Conservation (phyloP, 2,113 vertebrate genomes). For the Saguinus midas region DNA sequence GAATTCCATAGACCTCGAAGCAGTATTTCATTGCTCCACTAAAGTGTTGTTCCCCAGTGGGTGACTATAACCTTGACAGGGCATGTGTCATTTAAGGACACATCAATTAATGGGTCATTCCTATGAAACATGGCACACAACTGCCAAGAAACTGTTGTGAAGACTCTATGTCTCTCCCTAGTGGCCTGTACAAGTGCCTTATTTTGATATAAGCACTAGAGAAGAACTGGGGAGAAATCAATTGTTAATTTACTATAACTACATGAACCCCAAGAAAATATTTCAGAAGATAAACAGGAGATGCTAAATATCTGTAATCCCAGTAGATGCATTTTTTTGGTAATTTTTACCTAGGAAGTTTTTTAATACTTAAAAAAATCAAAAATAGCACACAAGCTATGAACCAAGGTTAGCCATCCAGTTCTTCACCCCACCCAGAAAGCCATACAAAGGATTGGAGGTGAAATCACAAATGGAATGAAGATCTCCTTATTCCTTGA, state of each 20-base stretch:
- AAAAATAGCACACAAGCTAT: neutral
- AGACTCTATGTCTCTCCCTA: conserved; percentile 60
- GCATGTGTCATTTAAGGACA: neutral
- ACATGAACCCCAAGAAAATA: neutral
- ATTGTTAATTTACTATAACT: neutral
- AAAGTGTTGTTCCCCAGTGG: neutral
- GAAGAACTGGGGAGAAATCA: neutral
- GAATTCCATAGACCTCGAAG: neutral
- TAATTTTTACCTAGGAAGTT: neutral
- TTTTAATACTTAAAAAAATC: neutral
- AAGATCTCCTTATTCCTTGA: neutral
- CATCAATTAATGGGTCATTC: neutral
- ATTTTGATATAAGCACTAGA: neutral
- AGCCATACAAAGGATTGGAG: neutral
- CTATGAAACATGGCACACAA: neutral
- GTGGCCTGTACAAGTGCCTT: neutral
- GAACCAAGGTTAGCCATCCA: neutral
- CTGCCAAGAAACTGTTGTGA: neutral
- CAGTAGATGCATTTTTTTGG: neutral
- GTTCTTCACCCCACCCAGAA: neutral
- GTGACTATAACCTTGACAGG: neutral
- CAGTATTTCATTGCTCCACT: neutral
- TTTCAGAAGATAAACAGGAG: conserved; percentile 3
- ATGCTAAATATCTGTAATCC: neutral
- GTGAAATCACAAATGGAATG: neutral